These are phyloP conservation scores for Orientallactaga sibirica DNA, from an alignment of 2,797 vertebrate genomes.

Conservation along the genomic window DNA sequence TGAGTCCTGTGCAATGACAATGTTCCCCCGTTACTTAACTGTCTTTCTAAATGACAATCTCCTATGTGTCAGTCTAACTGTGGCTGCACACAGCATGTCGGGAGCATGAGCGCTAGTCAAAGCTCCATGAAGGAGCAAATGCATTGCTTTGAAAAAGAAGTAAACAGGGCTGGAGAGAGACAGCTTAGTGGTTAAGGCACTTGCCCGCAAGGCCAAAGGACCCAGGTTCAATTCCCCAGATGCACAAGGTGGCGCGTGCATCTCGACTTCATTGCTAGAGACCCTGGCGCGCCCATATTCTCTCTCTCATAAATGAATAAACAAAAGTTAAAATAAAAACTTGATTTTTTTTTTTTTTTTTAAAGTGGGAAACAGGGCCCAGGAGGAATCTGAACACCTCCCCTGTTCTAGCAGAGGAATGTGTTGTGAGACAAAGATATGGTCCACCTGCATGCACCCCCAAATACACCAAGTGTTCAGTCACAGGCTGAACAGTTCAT, in stretches of 20 bases:
- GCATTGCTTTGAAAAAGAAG: not conserved
- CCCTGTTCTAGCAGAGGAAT: not conserved
- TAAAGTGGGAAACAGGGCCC: rapidly evolving
- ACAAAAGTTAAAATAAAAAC: too few species aligned
- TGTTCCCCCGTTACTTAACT: rapidly evolving
- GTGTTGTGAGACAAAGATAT: not conserved
- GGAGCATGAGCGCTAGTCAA: not conserved
- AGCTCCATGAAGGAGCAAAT: not conserved
- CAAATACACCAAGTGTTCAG: not conserved
- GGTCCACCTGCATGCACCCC: not conserved
- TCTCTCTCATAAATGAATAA: too few species aligned
- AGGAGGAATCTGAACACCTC: not conserved
- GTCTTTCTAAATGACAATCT: not conserved
- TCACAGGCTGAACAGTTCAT: not conserved
- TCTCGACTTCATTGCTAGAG: too few species aligned
- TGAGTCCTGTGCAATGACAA: rapidly evolving
- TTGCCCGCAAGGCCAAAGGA: too few species aligned
- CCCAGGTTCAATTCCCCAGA: too few species aligned
- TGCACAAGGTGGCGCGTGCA: too few species aligned
- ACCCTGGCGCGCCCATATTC: too few species aligned
- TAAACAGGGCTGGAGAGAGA: rapidly evolving
- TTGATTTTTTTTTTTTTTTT: too few species aligned
- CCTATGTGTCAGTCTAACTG: rapidly evolving
- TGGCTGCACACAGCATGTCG: rapidly evolving
- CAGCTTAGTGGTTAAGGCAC: too few species aligned